Base-by-base conservation (phyloP, 2,888 invertebrate species). In the Diogma glabrata region DNA sequence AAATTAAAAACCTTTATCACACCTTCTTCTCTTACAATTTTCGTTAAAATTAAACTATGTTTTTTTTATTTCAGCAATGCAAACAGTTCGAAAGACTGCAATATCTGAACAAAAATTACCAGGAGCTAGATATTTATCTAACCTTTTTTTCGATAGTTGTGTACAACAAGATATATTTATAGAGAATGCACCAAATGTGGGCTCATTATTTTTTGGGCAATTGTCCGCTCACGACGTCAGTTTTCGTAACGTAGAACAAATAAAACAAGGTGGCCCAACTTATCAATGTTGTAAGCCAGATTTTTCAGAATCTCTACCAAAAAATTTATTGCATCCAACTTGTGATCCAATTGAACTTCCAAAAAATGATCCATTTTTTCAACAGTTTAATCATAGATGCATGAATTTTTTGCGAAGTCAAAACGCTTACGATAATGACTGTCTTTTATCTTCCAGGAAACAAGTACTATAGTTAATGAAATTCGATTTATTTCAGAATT, bases 261-360 rank as follows among this genome's bases (percentile, higher is more conserved):
- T 20, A 7, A 43, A 43, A 43, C 12, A 6, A n/a, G 43, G 22
- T 12, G 43, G 43, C 7, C 22, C 22, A 22, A 23, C 20, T 43
- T 43, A 22, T 22, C 43, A 43, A 43, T 43, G 43, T 43, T 43
- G 43, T n/a, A 43, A 43, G 9, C n/a, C 22, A 8, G 43, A 43
- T 43, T 43, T 43, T 43, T 43, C 43, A 8, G 43, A 23, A 5
- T 14, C 43, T 14, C 22, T 43, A 3, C 43, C 43, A 22, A 12
- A 43, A 22, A 43, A 43, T n/a, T 6, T 22, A 22, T 14, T 20
- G 9, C 43, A 43, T 22, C 43, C 43, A 8, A 22, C 5, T 22
- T 43, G 43, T 43, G n/a, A 43, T 14, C 43, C 43, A 22, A 20
- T 22, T 22, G n/a, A 14, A 22, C 20, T 43, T 14, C 43, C 43